Base-by-base conservation (phyloP, 2,797 vertebrate species). In the Astyanax mexicanus region DNA sequence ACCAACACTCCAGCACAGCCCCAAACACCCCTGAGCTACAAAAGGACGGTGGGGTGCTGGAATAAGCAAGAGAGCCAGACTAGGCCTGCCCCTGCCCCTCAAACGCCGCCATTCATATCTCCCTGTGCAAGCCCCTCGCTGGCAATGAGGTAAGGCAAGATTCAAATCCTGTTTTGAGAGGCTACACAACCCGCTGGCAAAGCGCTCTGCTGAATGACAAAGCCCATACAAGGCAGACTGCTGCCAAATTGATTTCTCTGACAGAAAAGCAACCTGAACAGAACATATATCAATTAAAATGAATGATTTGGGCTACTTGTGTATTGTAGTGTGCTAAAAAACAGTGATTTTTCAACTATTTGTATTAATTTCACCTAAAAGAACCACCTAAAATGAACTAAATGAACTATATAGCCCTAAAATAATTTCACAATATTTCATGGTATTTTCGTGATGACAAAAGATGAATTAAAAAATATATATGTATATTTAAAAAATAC, bases 231-330 rank as follows among this genome's bases (percentile, higher is more conserved):
- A 83, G 42, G 29, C 4, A 84, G 84, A 84, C 83, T 75, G 79
- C n/a, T 75, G 83, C 87, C 81, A 86, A 86, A 90, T 89, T 86
- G 87, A 89, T 90, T 89, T 88, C 81, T 86, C 89, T 87, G 78
- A 88, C 81, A 69, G 72, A 85, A 85, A 82, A 74, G 69, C 78
- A 73, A 79, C 83, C 62, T 73, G 77, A 88, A 88, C 86, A 84
- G 78, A 79, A 79, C 84, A 77, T 85, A 90, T 90, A 84, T 90
- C 84, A 88, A 90, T 90, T 88, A 0, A 77, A 85, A 85, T 84
- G n/a, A n/a, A n/a, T 29, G 19, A 37, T 25, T 60, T 47, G 62
- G 32, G 60, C 37, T 71, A 76, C 3, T 3, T 62, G n/a, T n/a
- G n/a, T n/a, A n/a, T n/a, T n/a, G n/a, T n/a, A n/a, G n/a, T 73